These are phyloP conservation scores for Boleophthalmus pectinirostris DNA, from an alignment of 2,113 vertebrate species.

Conservation along the genomic window DNA sequence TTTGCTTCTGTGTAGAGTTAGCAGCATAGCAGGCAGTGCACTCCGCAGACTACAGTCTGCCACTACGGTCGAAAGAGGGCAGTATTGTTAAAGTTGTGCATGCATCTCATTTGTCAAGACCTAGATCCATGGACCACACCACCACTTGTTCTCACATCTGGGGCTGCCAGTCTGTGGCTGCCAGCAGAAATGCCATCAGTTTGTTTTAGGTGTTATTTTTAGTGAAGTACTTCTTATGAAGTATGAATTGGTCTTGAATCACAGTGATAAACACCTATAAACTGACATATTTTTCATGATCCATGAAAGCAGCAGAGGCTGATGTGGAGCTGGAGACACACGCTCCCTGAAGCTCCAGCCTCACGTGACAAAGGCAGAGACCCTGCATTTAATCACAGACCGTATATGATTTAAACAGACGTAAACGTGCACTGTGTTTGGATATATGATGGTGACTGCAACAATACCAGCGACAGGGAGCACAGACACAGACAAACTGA, in stretches of 20 bases:
- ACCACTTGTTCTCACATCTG: no score
- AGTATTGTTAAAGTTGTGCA: conserved; percentile 16
- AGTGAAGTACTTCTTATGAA: no score
- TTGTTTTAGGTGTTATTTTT: no score
- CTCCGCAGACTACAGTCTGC: not conserved
- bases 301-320: conserved; percentile 34
- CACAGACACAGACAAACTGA: conserved; percentile 14
- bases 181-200: no score
- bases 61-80: conserved; percentile 34
- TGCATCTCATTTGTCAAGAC: not conserved
- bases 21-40: not conserved
- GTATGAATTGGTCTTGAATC: no score
- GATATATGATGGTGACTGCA: conserved; percentile 45
- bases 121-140: no score
- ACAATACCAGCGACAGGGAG: conserved; percentile 9
- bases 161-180: no score
- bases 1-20: conserved; percentile 18
- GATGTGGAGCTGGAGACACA: not conserved
- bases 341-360: not conserved
- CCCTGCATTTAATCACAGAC: no score
- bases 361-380: not conserved
- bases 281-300: not conserved
- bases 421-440: not conserved
- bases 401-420: no score
- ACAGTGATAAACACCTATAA: not conserved